These are phyloP conservation scores for Umimayanthus kanabou DNA, from an alignment of 92 coral and sea anemone species.

Conservation along the genomic window DNA sequence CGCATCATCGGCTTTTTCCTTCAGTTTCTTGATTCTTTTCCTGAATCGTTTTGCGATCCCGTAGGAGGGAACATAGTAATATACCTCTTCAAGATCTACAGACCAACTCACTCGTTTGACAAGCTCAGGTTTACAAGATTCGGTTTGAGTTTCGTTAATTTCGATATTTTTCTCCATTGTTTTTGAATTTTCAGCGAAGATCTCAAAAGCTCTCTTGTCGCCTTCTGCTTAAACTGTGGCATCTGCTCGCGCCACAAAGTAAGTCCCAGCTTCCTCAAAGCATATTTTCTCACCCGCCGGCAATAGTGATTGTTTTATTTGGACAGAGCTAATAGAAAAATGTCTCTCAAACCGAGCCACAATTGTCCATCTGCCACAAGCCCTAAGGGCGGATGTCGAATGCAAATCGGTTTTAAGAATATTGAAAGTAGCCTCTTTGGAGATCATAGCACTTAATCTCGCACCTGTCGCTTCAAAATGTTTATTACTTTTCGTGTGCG, in stretches of 20 bases:
- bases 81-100: slow-evolving; percentile 28
- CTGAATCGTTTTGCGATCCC: slow-evolving; percentile 22
- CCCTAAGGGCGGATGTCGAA: not conserved
- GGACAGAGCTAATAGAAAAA: not conserved
- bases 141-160: not conserved
- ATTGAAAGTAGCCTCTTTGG: not conserved
- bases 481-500: not conserved
- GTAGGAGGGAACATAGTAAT: slow-evolving; percentile 15
- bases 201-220: not conserved
- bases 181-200: not conserved
- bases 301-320: not conserved
- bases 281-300: not conserved
- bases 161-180: slow-evolving; percentile 3
- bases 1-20: slow-evolving; percentile 30
- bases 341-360: not conserved
- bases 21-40: not conserved
- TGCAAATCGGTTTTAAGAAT: slow-evolving; percentile 4
- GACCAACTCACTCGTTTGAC: slow-evolving; percentile 38
- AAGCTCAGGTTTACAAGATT: not conserved
- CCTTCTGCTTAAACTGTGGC: not conserved
- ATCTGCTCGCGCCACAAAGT: not conserved
- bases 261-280: not conserved
- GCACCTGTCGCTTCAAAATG: not conserved
- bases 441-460: not conserved
- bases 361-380: not conserved